phyloP scores from a whole-genome alignment of 2,888 invertebrate genomes.

The Glaucopsyche alexis region DNA sequence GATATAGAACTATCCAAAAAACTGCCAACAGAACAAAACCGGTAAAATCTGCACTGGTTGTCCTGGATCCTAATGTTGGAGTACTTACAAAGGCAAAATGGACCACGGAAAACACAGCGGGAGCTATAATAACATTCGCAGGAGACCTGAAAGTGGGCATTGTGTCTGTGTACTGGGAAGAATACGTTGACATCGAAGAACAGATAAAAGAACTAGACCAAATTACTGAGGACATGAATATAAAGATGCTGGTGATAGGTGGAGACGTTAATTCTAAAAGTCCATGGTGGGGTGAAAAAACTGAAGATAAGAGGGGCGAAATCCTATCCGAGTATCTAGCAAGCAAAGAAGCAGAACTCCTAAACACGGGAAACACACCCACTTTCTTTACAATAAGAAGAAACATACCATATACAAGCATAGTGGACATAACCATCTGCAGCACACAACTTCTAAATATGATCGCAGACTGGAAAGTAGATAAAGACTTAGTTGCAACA shows the following conservation, averaged over 20 bases:
- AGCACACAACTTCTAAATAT: neutral
- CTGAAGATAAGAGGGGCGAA: constrained; percentile 1
- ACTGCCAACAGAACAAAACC: no score
- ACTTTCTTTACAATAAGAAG: neutral
- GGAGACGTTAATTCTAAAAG: constrained; percentile 26
- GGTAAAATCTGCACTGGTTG: no score
- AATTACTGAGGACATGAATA: neutral
- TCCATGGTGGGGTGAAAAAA: constrained; percentile 23
- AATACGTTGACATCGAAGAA: no score
- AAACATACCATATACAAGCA: neutral
- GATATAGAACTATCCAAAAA: no score
- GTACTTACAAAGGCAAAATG: no score
- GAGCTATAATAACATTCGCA: no score
- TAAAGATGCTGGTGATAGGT: neutral
- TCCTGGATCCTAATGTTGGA: no score
- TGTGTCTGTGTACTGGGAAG: no score
- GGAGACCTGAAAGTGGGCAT: no score
- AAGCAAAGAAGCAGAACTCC: neutral
- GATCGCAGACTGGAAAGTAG: neutral
- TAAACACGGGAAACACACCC: neutral
- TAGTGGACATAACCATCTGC: neutral
- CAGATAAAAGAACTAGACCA: no score
- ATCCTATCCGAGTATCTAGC: neutral
- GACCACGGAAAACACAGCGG: no score
- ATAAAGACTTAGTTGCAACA: neutral